These are phyloP conservation scores for Betta splendens DNA, from an alignment of 2,797 vertebrate species.

Conservation along the genomic window DNA sequence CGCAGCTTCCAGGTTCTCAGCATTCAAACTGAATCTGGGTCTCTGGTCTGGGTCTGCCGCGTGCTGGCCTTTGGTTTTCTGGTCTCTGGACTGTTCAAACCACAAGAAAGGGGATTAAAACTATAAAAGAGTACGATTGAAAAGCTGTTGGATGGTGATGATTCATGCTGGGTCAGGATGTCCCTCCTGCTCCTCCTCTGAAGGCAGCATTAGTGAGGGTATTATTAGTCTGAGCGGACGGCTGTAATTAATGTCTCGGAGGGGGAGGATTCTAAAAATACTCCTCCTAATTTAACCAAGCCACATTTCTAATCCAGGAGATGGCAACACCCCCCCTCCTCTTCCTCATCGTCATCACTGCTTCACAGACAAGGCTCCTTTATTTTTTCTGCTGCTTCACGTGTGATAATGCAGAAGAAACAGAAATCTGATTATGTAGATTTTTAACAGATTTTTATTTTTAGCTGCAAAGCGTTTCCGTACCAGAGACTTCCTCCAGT, in stretches of 20 bases:
- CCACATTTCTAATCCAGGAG: constrained; percentile 40
- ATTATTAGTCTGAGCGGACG: constrained; percentile 69
- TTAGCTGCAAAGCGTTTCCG: no score
- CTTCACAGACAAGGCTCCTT: no score
- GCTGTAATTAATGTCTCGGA: constrained; percentile 68
- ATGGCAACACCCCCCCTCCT: background rate
- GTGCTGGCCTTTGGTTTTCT: no score
- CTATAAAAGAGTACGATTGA: background rate
- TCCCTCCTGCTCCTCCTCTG: background rate
- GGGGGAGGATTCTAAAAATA: constrained; percentile 42
- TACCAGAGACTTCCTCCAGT: no score
- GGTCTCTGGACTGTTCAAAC: background rate
- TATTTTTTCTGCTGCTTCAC: no score
- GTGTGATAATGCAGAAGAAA: no score
- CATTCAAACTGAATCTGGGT: no score
- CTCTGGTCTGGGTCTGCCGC: no score
- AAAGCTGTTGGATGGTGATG: background rate
- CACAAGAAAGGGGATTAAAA: background rate
- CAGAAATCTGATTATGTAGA: no score
- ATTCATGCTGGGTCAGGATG: background rate
- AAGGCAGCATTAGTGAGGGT: constrained; percentile 50
- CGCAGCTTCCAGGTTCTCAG: no score
- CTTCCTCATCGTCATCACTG: no score
- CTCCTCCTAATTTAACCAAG: constrained; percentile 32
- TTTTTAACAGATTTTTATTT: no score